These are phyloP conservation scores for Galeopsomyia nigrocyanea DNA, from an alignment of 2,888 invertebrate species.

Conservation along the genomic window DNA sequence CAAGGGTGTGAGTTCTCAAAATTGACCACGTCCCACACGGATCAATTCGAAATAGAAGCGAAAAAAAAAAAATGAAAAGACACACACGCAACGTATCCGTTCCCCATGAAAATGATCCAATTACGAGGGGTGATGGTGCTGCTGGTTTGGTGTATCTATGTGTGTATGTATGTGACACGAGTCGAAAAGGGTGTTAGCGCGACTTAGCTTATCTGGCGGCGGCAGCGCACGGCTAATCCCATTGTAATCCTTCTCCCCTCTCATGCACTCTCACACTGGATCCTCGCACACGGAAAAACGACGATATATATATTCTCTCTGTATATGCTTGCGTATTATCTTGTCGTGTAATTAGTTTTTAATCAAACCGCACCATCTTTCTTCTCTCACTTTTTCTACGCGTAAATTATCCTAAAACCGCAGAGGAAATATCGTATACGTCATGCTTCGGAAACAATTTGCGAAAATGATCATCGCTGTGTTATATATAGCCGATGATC, in stretches of 20 bases:
- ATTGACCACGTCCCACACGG: conserved; percentile 15
- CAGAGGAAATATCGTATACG: no score
- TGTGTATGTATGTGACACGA: not conserved
- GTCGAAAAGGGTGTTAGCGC: conserved; percentile 58
- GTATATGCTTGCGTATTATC: no score
- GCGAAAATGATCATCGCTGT: no score
- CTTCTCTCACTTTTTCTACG: no score
- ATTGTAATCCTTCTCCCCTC: conserved; percentile 59
- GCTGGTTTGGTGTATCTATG: not conserved
- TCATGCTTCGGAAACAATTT: no score
- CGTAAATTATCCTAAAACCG: no score
- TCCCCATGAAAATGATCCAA: conserved; percentile 67
- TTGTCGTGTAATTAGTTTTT: no score
- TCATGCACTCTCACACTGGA: no score
- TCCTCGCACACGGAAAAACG: no score
- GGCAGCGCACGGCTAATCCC: conserved; percentile 63
- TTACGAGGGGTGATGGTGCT: conserved; percentile 52
- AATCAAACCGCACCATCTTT: no score
- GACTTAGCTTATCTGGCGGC: conserved; percentile 66
- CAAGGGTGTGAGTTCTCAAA: not conserved
- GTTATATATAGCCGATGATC: no score
- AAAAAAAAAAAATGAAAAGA: not conserved
- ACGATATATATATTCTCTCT: no score
- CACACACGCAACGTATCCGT: conserved; percentile 47
- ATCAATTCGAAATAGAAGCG: not conserved